Base-by-base conservation (phyloP, 2,797 vertebrate species). In the Triplophysa bombifrons region DNA sequence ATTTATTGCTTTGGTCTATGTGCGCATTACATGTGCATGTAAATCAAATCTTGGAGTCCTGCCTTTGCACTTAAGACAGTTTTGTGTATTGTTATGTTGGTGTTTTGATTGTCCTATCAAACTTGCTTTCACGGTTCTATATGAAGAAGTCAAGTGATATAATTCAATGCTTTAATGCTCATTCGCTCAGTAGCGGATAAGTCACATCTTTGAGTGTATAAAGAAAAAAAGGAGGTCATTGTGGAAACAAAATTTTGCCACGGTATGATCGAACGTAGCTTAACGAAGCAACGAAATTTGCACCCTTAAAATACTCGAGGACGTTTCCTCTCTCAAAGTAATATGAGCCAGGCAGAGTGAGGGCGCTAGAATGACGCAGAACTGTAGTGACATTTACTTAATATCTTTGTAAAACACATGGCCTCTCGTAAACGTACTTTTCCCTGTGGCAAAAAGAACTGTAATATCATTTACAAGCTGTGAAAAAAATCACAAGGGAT, bases 311-410 rank as follows among this genome's bases (percentile, higher is more conserved):
- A 85, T 80, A 48, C 72, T 61, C 53, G 61, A 60, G 55, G 65
- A 51, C 22, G 48, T 80, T 82, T 84, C 63, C 77, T 79, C 48
- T 68, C 25, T 44, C 16, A 27, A 67, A 86, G 85, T 84, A 85
- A 86, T 83, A 80, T 74, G 73, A 82, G 67, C 71, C 34, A 78
- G 56, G 48, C 86, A 89, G 87, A 88, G 82, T 85, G 89, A 86
- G 89, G 89, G 89, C 89, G 89, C 89, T 89, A 86, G 84, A 85
- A 86, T 86, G 78, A 86, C 84, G 75, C 82, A 69, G 63, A 85
- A 81, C 68, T 72, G 55, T 61, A 61, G 44, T 82, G 77, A 78
- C 75, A 79, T 81, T 55, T 69, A 73, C 79, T 80, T 84, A 60
- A 74, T 82, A 74, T 77, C 84, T 80, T 64, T 78, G 71, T 34